Evolutionary conservation across 2,888 invertebrate genomes (phyloP).

Genomic region (Pristionchus arcanus): DNA sequence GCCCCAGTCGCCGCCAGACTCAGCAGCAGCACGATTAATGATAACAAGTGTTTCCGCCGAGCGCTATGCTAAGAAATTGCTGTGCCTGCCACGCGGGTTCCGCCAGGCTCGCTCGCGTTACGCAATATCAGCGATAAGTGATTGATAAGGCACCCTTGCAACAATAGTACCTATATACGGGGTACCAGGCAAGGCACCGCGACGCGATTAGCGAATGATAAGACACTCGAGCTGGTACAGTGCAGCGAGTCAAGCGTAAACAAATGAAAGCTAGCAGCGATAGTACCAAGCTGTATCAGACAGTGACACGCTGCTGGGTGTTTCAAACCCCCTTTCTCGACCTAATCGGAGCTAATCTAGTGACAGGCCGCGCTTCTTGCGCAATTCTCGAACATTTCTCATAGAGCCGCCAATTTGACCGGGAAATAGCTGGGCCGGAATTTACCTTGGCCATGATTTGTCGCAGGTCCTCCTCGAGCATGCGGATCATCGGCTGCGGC

Average conservation of each 20-base stretch:
- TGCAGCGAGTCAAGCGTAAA: conserved; percentile 31
- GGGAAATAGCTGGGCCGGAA: not conserved
- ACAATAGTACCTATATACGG: not conserved
- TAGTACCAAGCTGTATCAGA: conserved; percentile 24
- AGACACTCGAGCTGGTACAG: not conserved
- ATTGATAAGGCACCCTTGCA: not conserved
- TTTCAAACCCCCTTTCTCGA: not conserved
- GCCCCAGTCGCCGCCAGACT: not conserved
- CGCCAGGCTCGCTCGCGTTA: not conserved
- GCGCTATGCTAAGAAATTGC: not conserved
- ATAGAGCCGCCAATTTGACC: not conserved
- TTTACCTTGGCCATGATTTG: conserved; percentile 68
- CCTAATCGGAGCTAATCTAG: not conserved
- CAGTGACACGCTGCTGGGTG: not conserved
- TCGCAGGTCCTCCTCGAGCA: conserved; percentile 69
- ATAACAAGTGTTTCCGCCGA: conserved; percentile 34
- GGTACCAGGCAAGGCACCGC: not conserved
- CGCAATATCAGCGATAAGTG: conserved; percentile 6
- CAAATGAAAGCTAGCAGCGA: conserved; percentile 46
- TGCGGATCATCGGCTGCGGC: conserved; percentile 66
- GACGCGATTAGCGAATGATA: not conserved
- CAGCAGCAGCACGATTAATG: conserved; percentile 20
- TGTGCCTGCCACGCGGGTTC: not conserved
- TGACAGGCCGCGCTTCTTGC: not conserved
- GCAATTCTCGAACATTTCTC: not conserved